Base-by-base conservation (phyloP, 2,888 invertebrate species). In the Colostygia pectinataria region DNA sequence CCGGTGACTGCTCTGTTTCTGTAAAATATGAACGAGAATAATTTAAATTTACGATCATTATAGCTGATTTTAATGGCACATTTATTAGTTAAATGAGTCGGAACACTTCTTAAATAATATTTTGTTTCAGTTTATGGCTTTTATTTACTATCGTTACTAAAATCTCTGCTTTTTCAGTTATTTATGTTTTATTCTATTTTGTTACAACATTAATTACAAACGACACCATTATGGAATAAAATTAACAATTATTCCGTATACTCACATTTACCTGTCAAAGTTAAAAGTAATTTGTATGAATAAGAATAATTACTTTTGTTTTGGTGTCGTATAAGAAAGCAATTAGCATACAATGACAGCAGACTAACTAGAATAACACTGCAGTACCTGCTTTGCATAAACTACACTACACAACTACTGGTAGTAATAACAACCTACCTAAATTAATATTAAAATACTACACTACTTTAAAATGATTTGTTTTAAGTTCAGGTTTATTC, bases 31-130 rank as follows among this genome's bases (percentile, higher is more conserved):
- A 34, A 15, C 41, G 40, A 33, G 34, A 36, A 58, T 51, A 53
- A 53, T 55, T 57, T 25, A 46, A 51, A 59, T 58, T 59, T 58
- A 62, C 53, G 53, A 52, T 48, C 53, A 34, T 43, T 53, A 41
- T 53, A 31, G 50, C 46, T 51, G 41, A 59, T 55, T 50, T 56
- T 58, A 50, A 57, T 52, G 50, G 51, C 51, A 53, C 53, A 57
- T 62, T 62, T 58, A 59, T 58, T 47, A 55, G 42, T 55, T 41
- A 55, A 57, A 58, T 59, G 55, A 58, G 53, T 41, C 41, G 36
- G 51, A 53, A 51, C 52, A 56, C 51, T 53, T 51, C 39, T 53
- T 57, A 56, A 55, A 55, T 60, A 57, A 50, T 57, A 50, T 53
- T 37, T 39, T 47, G 53, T 57, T 57, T 53, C 53, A 44, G 50